Evolutionary conservation across 2,888 invertebrate genomes (phyloP).

Genomic region (Peribatodes rhomboidaria): DNA sequence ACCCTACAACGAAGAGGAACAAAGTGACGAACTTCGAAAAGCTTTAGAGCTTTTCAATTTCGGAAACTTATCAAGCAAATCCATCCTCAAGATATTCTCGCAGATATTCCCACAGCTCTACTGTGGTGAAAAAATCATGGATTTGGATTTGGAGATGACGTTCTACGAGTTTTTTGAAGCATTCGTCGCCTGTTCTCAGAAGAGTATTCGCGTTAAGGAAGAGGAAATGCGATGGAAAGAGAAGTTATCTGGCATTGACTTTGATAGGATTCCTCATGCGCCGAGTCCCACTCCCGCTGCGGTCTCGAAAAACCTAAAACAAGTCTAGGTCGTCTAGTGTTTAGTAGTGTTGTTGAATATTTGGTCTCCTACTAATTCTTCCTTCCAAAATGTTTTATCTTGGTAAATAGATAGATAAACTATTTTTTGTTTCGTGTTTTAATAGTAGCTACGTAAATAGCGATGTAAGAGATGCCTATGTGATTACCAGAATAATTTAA

Average conservation of each 20-base stretch:
- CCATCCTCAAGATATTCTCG: slow-evolving; percentile 67
- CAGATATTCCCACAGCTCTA: slow-evolving; percentile 81
- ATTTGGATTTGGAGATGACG: slow-evolving; percentile 83
- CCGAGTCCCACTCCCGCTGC: no score
- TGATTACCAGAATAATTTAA: no score
- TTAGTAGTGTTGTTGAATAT: no score
- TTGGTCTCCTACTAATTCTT: no score
- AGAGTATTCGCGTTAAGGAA: slow-evolving; percentile 68
- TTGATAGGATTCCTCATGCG: not conserved
- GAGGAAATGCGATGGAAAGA: slow-evolving; percentile 59
- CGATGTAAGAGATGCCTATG: no score
- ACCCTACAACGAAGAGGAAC: slow-evolving; percentile 36
- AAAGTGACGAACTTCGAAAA: slow-evolving; percentile 17
- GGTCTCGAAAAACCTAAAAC: no score
- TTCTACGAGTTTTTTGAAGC: slow-evolving; percentile 88
- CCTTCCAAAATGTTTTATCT: no score
- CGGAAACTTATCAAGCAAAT: slow-evolving; percentile 68
- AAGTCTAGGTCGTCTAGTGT: no score
- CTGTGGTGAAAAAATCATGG: slow-evolving; percentile 66
- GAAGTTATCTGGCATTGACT: slow-evolving; percentile 44
- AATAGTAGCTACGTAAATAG: no score
- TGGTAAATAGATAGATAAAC: no score
- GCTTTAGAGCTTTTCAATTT: slow-evolving; percentile 70
- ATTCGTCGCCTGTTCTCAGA: slow-evolving; percentile 75
- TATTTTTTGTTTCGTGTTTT: no score